Percentiles rank a stretch among this genome's conserved stretches.
These are phyloP conservation scores for Drosophila lini DNA, from an alignment of 1,140 invertebrate genomes.

Conservation along the genomic window DNA sequence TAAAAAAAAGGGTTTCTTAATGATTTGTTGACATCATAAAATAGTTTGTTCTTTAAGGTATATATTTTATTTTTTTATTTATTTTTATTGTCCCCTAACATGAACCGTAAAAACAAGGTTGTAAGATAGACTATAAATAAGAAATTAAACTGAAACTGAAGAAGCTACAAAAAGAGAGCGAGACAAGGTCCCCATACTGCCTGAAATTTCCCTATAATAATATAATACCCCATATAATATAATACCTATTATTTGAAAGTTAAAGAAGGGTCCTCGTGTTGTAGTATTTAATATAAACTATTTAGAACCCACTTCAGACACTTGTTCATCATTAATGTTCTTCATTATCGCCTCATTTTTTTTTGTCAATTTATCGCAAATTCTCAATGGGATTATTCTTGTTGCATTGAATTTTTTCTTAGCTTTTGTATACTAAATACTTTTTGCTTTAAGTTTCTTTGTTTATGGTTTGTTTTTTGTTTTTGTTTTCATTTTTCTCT, in stretches of 20 bases:
- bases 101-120: background rate
- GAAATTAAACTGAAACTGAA: background rate
- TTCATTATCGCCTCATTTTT: background rate
- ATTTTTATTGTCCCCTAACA: background rate
- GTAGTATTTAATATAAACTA: too few relatives aligned
- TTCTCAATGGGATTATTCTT: conserved; percentile 81
- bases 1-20: background rate
- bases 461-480: conserved; percentile 2
- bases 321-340: background rate
- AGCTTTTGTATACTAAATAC: conserved; percentile 31
- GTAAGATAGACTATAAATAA: too few relatives aligned
- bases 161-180: background rate
- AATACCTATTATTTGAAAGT: background rate
- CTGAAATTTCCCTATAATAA: background rate
- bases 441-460: conserved; percentile 29
- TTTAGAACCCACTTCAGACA: background rate
- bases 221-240: too few relatives aligned
- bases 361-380: conserved; percentile 25
- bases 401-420: conserved; percentile 82
- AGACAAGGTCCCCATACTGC: background rate
- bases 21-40: conserved; percentile 1
- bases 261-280: background rate
- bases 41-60: background rate
- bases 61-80: too few relatives aligned
- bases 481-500: conserved; percentile 8